Evolutionary conservation across 2,797 vertebrate genomes (phyloP), one percentile per base, ranked within the genome.

Genomic region (Diceros bicornis): DNA sequence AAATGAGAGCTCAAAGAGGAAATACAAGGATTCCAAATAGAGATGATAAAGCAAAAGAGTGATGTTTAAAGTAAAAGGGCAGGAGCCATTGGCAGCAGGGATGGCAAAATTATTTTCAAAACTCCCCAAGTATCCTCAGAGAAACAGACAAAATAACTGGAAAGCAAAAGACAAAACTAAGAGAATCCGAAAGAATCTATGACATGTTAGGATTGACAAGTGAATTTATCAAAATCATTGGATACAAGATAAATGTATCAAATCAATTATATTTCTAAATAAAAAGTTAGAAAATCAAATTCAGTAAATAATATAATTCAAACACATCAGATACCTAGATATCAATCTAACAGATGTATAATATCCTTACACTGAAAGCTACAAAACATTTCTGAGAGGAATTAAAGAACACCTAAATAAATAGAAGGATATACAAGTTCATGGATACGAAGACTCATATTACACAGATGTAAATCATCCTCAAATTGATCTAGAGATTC

Each of bases 101-200:
- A 50, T 21, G 25, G 27, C 37, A 79, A 91, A 81, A 59, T 91
- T 57, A 75, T 57, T 52, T 86, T 86, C 29, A 32, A 66, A 94
- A 59, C 21, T 72, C 55, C 44, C 16, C 57, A 87, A 29, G 74
- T 52, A 41, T 91, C 34, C n/a, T 74, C 59, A 50, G 25, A 77
- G 68, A 66, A 89, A 69, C 16, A 64, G 50, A 29, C 5, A 71
- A 85, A 95, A 61, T 2, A 83, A 96, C 9, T 64, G 1, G 61
- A 96, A 93, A 62, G 29, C 8, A 61, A 93, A 93, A 95, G 25
- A 72, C 25, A 96, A 78, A 93, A 44, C 10, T 81, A n/a, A 68
- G 27, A 27, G 50, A 89, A 81, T 41, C 47, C 9, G 32, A 91
- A 71, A 47, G n/a, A 95, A 84, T 32, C 25, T 75, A 71, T 20